These are phyloP conservation scores for Leucophenga varia DNA, from an alignment of 1,140 invertebrate genomes.

Conservation along the genomic window DNA sequence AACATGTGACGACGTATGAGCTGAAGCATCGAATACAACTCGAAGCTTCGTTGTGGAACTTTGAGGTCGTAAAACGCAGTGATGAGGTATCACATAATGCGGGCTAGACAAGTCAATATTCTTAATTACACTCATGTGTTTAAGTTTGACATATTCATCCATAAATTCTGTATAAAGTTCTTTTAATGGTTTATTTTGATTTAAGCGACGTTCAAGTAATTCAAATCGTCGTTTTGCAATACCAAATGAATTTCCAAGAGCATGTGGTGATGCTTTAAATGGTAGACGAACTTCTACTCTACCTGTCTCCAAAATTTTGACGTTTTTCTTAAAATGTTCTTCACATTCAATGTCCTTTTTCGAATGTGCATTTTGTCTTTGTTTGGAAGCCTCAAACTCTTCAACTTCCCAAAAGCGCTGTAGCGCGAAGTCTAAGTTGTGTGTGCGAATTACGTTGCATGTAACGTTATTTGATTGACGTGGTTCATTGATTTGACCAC, in stretches of 20 bases:
- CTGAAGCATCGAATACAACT: constrained; percentile 35
- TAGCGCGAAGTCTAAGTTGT: background rate
- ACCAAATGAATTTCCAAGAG: constrained; percentile 3
- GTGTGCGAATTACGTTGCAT: background rate
- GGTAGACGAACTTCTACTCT: constrained; percentile 28
- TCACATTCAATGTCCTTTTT: too few relatives aligned
- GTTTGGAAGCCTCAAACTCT: background rate
- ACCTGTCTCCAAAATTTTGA: constrained; percentile 13
- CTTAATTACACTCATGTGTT: constrained; percentile 29
- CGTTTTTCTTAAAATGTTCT: background rate
- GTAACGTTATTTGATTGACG: too few relatives aligned
- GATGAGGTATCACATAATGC: constrained; percentile 36
- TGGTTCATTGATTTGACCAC: too few relatives aligned
- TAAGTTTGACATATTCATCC: constrained; percentile 30
- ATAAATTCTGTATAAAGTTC: constrained; percentile 33
- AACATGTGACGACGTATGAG: background rate
- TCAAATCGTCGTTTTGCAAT: constrained; percentile 21
- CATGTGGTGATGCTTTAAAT: constrained; percentile 13
- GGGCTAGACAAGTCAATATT: background rate
- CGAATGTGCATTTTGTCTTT: background rate
- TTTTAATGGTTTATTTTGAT: constrained; percentile 10
- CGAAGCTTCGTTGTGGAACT: constrained; percentile 32
- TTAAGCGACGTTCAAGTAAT: constrained; percentile 22
- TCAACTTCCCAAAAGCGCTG: background rate
- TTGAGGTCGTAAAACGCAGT: constrained; percentile 25